Percentiles rank a stretch among this genome's conserved stretches.
These are phyloP conservation scores for Micrasema minimum DNA, from an alignment of 1,140 invertebrate species.

Conservation along the genomic window DNA sequence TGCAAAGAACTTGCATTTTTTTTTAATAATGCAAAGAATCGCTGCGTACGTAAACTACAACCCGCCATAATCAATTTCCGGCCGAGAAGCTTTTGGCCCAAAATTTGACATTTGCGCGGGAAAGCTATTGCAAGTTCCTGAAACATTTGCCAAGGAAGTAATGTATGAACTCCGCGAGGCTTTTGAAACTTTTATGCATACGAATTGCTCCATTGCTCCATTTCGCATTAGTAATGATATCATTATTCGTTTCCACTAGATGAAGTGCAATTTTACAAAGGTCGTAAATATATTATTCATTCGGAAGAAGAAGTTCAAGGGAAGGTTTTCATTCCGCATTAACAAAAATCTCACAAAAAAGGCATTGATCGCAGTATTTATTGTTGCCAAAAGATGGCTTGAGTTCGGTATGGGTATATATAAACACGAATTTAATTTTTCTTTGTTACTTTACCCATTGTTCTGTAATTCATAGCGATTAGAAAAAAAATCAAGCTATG, in stretches of 20 bases:
- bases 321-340: too few relatives aligned
- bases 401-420: too few relatives aligned
- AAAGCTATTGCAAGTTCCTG: constrained; percentile 1
- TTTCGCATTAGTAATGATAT: constrained; percentile 15
- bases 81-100: constrained; percentile 14
- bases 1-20: too few relatives aligned
- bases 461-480: too few relatives aligned
- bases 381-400: too few relatives aligned
- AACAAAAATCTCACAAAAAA: too few relatives aligned
- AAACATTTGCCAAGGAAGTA: constrained; percentile 19
- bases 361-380: too few relatives aligned
- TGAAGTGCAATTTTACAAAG: constrained; percentile 11
- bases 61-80: constrained; percentile 16
- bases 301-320: too few relatives aligned
- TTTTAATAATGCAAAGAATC: too few relatives aligned
- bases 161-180: not conserved
- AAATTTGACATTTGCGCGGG: constrained; percentile 6
- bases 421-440: too few relatives aligned
- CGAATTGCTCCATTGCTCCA: constrained; percentile 17
- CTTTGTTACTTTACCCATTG: too few relatives aligned
- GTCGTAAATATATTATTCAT: not conserved
- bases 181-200: constrained; percentile 22
- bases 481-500: too few relatives aligned
- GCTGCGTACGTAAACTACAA: constrained; percentile 3
- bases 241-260: constrained; percentile 30